phyloP scores from a whole-genome alignment of 2,797 vertebrate species.

The Pangasius mekongensis region DNA sequence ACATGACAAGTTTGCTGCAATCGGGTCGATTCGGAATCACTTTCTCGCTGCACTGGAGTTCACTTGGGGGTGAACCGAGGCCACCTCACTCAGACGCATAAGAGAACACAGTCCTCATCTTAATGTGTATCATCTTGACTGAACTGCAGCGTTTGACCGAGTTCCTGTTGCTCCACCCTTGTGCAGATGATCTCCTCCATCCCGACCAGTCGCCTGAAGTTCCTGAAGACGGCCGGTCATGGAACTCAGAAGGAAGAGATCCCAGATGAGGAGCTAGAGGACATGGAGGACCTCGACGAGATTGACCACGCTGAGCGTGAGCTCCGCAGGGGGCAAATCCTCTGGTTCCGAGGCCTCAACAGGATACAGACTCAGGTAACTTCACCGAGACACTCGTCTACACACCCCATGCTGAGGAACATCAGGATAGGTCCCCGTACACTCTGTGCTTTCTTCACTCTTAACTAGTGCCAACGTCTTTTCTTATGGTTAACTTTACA shows the following conservation, averaged over 20 bases:
- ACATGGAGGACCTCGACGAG: slow-evolving; percentile 93
- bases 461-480: slow-evolving; percentile 78
- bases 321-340: slow-evolving; percentile 95
- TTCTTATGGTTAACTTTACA: not conserved
- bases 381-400: slow-evolving; percentile 37
- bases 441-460: slow-evolving; percentile 22
- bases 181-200: slow-evolving; percentile 92
- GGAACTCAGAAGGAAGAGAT: slow-evolving; percentile 98
- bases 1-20: not conserved
- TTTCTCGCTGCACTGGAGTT: not conserved
- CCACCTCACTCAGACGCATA: not conserved
- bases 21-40: not conserved
- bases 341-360: slow-evolving; percentile 99
- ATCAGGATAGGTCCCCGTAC: not conserved
- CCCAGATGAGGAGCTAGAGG: slow-evolving; percentile 95
- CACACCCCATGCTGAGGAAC: not conserved
- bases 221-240: slow-evolving; percentile 95
- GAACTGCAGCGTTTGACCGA: not conserved
- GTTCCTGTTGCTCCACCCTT: not conserved
- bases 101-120: not conserved
- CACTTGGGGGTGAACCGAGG: not conserved
- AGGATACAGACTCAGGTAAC: slow-evolving; percentile 99
- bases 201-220: slow-evolving; percentile 96
- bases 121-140: not conserved
- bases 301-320: slow-evolving; percentile 98